phyloP scores from a whole-genome alignment of 2,113 vertebrate species.

The Engraulis encrasicolus region DNA sequence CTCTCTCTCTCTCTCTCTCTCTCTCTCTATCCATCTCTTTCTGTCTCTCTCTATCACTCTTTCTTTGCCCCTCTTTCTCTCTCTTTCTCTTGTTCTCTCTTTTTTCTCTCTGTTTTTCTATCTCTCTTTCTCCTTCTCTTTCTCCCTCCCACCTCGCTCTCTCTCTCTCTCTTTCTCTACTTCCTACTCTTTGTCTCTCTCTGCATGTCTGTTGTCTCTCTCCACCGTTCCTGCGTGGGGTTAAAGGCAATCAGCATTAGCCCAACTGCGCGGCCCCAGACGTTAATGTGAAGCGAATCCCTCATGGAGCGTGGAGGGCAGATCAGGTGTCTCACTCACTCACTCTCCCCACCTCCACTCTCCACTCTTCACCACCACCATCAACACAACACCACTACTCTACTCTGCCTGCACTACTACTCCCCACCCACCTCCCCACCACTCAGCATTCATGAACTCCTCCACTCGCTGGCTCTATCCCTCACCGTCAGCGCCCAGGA shows the following conservation, averaged over 20 bases:
- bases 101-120: no score
- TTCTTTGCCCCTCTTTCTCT: background rate
- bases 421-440: background rate
- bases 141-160: no score
- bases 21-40: no score
- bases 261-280: conserved; percentile 40
- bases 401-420: no score
- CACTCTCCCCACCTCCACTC: background rate
- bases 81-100: no score
- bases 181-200: no score
- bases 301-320: conserved; percentile 45
- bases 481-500: conserved; percentile 23
- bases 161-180: no score
- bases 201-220: background rate
- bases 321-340: conserved; percentile 44
- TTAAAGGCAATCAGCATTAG: conserved; percentile 50
- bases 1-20: no score
- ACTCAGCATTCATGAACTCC: conserved; percentile 35
- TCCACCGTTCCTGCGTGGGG: conserved; percentile 32
- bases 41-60: no score
- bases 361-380: no score
- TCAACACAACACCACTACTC: no score
- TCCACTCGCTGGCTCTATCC: conserved; percentile 11
- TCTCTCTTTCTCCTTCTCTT: no score
- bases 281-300: conserved; percentile 41